Evolutionary conservation across 2,113 vertebrate genomes (phyloP), one percentile per base, ranked within the genome.

Genomic region (Thryonomys swinderianus): DNA sequence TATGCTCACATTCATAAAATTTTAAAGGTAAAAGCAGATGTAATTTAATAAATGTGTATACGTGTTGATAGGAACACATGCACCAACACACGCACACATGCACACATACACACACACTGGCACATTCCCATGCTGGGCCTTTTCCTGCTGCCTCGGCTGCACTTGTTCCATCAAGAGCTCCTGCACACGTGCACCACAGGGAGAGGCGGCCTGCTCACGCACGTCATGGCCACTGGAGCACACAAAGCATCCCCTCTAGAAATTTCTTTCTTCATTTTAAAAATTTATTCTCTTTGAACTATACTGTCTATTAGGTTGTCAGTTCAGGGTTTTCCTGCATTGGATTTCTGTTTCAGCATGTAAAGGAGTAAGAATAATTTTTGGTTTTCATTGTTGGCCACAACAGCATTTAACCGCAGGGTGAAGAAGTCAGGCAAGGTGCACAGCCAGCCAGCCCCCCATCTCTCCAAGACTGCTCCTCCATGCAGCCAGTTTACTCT

Each of bases 21-120:
- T 98, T 98, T 98, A 98, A 98, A 98, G 98, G 98, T 98, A 98
- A 98, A 98, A 98, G 98, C 97, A 98, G 98, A 98, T 98, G 98
- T 98, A 98, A 98, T 98, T 96, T 98, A 98, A 98, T 98, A 96
- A 97, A 98, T 98, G 98, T 96, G 97, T 97, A 88, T 79, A 55
- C 96, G 96, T 95, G 97, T 98, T 97, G 98, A 98, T 98, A 96
- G 93, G 95, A 97, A 97, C 97, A 97, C 98, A 95, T 93, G 84
- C 87, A 96, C 94, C 88, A 23, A 66, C 51, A 82, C 74, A 48
- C 80, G n/a, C 42, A 25, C 79, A n/a, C 79, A 40, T n/a, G 14
- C 78, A 57, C 16, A 84, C 98, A 97, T 67, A 34, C n/a, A 9
- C 25, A 18, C 40, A 7, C 53, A 67, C 84, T 62, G 51, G 85